Conservation (phyloP, 2,797 vertebrate genomes). For the Triplophysa yarkandensis region DNA sequence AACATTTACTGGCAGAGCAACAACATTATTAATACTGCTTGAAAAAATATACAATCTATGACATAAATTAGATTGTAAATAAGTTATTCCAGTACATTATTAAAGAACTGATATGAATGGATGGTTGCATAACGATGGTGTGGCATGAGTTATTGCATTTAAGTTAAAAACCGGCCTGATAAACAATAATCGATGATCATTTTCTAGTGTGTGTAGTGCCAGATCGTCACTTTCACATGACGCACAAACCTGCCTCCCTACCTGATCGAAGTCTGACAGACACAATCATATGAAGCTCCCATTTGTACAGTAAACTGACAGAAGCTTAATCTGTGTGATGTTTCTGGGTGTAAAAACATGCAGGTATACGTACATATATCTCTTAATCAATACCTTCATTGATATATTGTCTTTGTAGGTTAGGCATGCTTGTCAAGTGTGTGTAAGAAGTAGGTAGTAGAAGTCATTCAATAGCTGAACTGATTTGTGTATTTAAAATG, state of each 20-base stretch:
- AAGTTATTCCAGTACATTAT: not conserved
- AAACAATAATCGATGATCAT: conserved; percentile 42
- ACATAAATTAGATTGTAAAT: too few relatives aligned
- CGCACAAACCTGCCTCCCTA: conserved; percentile 19
- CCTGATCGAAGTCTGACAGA: conserved; percentile 39
- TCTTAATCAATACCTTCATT: conserved; percentile 6
- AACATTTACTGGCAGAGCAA: too few relatives aligned
- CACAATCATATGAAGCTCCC: conserved; percentile 13
- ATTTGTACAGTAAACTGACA: conserved; percentile 8
- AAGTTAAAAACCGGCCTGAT: conserved; percentile 2
- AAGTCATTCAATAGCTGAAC: too few relatives aligned
- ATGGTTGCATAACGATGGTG: not conserved
- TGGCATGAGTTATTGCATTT: not conserved
- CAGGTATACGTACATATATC: not conserved
- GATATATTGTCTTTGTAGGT: not conserved
- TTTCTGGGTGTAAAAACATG: conserved; percentile 2
- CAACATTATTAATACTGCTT: too few relatives aligned
- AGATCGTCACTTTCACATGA: conserved; percentile 30
- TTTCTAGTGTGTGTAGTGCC: conserved; percentile 31
- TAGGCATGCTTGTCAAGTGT: not conserved
- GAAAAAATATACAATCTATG: too few relatives aligned
- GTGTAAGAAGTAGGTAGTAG: too few relatives aligned
- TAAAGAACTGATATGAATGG: not conserved
- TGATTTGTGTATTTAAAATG: too few relatives aligned
- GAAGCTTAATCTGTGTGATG: not conserved